Percentiles rank a stretch among this genome's conserved stretches.
Conservation (phyloP, 2,113 vertebrate species). For the Zosterops hypoxanthus region DNA sequence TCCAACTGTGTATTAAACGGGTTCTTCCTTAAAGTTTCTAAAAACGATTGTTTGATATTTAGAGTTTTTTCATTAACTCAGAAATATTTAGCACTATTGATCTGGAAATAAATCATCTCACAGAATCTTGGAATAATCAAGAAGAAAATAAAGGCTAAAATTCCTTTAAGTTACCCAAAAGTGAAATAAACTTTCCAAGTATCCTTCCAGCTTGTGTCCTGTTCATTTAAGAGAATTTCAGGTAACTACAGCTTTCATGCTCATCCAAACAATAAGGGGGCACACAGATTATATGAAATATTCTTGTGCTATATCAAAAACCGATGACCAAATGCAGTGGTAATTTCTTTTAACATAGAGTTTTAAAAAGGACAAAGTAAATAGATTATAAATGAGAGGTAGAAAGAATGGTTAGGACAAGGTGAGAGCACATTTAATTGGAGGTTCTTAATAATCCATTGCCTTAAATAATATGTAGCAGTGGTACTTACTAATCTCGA, state of each 20-base stretch:
- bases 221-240: conserved; percentile 42
- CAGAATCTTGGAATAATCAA: conserved; percentile 49
- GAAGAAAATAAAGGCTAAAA: conserved; percentile 46
- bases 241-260: conserved; percentile 29
- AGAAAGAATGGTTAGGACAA: not conserved
- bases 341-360: not conserved
- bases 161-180: conserved; percentile 37
- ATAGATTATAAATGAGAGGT: not conserved
- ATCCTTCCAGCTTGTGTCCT: conserved; percentile 19
- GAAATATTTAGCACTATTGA: conserved; percentile 15
- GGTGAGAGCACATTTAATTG: not conserved
- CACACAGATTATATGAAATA: not conserved
- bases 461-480: not conserved
- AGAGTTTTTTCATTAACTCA: conserved; percentile 1
- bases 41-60: conserved; percentile 32
- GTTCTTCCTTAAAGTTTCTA: not conserved
- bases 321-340: not conserved
- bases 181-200: conserved; percentile 7
- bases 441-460: not conserved
- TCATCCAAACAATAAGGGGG: conserved; percentile 14
- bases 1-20: not conserved
- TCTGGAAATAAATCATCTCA: conserved; percentile 13
- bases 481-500: not conserved
- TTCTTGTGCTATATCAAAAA: not conserved
- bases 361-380: not conserved